phyloP scores from a whole-genome alignment of 2,113 vertebrate genomes.

The Zapornia atra region DNA sequence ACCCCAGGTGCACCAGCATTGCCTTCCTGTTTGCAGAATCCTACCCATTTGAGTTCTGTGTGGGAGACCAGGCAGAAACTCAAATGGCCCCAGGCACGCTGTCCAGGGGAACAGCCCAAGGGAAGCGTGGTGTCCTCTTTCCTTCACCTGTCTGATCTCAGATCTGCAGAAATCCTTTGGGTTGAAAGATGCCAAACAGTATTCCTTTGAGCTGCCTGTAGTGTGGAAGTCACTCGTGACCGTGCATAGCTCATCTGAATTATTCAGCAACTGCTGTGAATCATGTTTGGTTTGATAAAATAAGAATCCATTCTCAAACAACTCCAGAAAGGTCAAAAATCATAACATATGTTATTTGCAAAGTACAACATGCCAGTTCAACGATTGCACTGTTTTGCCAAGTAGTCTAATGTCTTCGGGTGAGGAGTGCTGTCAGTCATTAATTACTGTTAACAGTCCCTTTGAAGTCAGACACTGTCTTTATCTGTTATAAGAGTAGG shows the following conservation, averaged over 20 bases:
- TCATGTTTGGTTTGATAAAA: background rate
- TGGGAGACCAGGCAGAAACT: background rate
- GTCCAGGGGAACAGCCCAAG: background rate
- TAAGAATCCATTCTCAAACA: background rate
- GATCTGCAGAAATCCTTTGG: background rate
- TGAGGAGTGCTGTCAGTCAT: background rate
- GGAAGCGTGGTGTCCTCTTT: background rate
- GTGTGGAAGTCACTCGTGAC: background rate
- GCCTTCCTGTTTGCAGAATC: background rate
- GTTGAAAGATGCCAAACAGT: background rate
- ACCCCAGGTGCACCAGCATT: background rate
- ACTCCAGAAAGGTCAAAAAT: constrained; percentile 2
- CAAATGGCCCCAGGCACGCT: background rate
- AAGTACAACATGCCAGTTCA: background rate
- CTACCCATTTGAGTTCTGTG: background rate
- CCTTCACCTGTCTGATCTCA: background rate
- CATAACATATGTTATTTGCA: background rate
- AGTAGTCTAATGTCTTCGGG: background rate
- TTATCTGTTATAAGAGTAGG: background rate
- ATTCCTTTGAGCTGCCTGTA: background rate
- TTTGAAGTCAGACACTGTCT: background rate
- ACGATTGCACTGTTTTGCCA: background rate
- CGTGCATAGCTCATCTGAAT: background rate
- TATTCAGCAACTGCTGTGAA: background rate
- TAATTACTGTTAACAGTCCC: background rate